Evolutionary conservation across 2,113 vertebrate genomes (phyloP).

Genomic region (Eulemur macaco): DNA sequence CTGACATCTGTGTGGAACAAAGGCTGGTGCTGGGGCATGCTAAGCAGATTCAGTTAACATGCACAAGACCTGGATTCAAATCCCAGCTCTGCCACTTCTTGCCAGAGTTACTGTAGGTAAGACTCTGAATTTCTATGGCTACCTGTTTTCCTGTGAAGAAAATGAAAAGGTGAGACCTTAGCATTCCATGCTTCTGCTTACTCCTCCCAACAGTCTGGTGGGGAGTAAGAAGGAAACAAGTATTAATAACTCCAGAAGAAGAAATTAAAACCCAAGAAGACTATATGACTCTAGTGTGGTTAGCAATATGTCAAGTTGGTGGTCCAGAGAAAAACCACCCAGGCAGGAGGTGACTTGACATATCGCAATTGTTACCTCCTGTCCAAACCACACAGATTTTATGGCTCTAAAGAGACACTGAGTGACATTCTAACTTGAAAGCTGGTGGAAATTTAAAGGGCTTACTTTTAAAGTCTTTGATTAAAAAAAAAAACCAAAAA

Average conservation of each 20-base stretch:
- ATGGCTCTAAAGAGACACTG: not conserved
- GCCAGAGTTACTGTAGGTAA: not conserved
- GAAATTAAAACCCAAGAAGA: conserved; percentile 30
- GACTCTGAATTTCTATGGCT: not conserved
- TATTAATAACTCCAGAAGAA: not conserved
- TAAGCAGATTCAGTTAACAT: not conserved
- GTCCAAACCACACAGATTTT: not conserved
- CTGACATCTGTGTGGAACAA: not conserved
- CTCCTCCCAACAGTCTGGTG: not conserved
- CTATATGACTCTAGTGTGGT: not conserved
- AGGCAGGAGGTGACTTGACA: not conserved
- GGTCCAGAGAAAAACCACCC: not conserved
- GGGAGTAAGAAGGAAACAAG: not conserved
- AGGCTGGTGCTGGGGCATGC: not conserved
- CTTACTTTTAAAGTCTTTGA: not conserved
- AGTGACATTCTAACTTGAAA: not conserved
- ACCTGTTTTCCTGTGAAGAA: not conserved
- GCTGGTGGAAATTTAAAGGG: not conserved
- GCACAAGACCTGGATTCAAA: not conserved
- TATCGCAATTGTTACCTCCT: not conserved
- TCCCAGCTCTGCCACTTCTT: not conserved
- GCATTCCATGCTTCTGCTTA: not conserved
- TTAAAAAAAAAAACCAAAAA: not conserved
- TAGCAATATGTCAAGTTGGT: not conserved
- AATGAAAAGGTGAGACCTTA: not conserved